These are phyloP conservation scores for Mesodorylaimus sp. DNA, from an alignment of 2,888 invertebrate genomes.

Conservation along the genomic window DNA sequence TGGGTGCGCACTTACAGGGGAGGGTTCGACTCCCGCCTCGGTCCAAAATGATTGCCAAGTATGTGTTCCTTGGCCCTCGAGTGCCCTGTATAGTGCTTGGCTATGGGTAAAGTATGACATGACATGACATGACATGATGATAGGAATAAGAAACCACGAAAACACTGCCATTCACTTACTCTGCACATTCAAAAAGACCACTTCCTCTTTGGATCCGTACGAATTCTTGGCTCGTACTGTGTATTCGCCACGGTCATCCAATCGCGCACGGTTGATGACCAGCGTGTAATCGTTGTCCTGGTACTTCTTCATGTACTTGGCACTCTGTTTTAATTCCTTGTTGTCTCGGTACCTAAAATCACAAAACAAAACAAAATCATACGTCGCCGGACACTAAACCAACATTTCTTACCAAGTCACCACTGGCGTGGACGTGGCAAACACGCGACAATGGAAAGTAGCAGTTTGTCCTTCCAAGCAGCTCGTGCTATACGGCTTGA, in stretches of 20 bases:
- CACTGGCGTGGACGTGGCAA: conserved; percentile 74
- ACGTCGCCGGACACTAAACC: too few species aligned
- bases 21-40: too few species aligned
- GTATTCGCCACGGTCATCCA: conserved; percentile 91
- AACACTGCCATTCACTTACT: too few species aligned
- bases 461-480: conserved; percentile 93
- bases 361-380: too few species aligned
- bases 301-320: conserved; percentile 98
- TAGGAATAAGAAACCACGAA: too few species aligned
- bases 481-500: conserved; percentile 82
- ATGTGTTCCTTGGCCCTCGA: too few species aligned
- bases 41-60: too few species aligned
- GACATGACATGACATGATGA: too few species aligned
- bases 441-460: conserved; percentile 87
- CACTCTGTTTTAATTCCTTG: conserved; percentile 77
- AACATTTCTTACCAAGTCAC: conserved; percentile 56
- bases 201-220: conserved; percentile 83
- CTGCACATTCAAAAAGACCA: conserved; percentile 86
- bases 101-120: too few species aligned
- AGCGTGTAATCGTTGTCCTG: conserved; percentile 88
- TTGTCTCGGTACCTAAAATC: conserved; percentile 59
- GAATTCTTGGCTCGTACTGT: conserved; percentile 88
- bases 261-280: conserved; percentile 80
- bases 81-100: too few species aligned
- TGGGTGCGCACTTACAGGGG: too few species aligned